Evolutionary conservation across 2,113 vertebrate genomes (phyloP).

Genomic region (Planiliza haematocheilus): DNA sequence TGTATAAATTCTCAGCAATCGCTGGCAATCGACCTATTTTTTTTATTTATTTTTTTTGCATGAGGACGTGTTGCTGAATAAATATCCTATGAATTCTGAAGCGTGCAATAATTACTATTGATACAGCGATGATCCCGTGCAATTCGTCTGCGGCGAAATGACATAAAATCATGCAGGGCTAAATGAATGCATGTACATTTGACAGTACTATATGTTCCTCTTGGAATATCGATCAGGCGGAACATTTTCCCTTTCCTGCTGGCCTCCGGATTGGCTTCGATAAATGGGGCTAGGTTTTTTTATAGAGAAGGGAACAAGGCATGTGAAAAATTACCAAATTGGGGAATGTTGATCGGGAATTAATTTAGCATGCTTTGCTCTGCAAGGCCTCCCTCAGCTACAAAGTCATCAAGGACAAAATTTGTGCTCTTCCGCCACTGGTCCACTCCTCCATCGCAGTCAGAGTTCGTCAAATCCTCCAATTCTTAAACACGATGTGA

Average conservation of each 20-base stretch:
- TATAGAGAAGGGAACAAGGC: slow-evolving; percentile 21
- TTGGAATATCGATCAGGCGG: slow-evolving; percentile 42
- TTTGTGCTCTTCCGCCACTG: not conserved
- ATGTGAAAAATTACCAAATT: slow-evolving; percentile 47
- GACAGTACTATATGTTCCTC: not conserved
- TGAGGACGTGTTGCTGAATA: not conserved
- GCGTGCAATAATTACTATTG: slow-evolving; percentile 22
- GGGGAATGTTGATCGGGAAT: slow-evolving; percentile 41
- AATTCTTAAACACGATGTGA: no score
- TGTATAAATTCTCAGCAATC: no score
- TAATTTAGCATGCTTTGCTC: slow-evolving; percentile 7
- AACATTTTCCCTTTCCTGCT: slow-evolving; percentile 5
- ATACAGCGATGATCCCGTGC: not conserved
- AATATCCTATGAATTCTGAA: not conserved
- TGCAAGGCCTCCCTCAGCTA: not conserved
- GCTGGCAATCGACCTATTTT: no score
- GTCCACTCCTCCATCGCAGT: no score
- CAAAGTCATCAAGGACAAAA: not conserved
- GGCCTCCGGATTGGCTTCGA: slow-evolving; percentile 29
- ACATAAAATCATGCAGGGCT: not conserved
- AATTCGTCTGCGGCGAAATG: not conserved
- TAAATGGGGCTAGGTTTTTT: slow-evolving; percentile 42
- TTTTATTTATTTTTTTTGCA: no score
- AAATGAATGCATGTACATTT: slow-evolving; percentile 21
- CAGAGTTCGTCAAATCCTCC: no score